Evolutionary conservation across 2,113 vertebrate species (phyloP), one percentile per base, ranked within the genome.

Genomic region (Dromaius novaehollandiae): DNA sequence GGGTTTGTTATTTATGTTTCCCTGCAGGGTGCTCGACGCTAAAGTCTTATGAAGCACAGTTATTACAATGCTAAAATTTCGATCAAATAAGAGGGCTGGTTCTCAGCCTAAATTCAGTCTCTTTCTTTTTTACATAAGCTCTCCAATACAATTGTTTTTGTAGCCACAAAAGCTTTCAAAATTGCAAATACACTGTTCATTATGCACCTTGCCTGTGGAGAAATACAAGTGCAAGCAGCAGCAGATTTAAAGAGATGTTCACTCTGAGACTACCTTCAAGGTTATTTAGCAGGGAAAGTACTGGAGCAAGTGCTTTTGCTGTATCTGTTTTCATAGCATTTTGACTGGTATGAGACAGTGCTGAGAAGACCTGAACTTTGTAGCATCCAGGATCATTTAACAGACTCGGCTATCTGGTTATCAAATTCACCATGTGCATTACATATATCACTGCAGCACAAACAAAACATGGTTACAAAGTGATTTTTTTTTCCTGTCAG

Each of bases 141-240:
- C 69, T 90, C 34, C 46, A 66, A 55, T 48, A 60, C 16, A 26
- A 56, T n/a, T 85, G 50, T 17, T 82, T 58, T 40, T 66, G 55
- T 82, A 82, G 26, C 48, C 75, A 68, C 36, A 46, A 56, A n/a
- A 88, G 60, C 63, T 95, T 89, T 82, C 28, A 73, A 95, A 91
- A 86, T 73, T 86, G 55, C 76, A 96, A 38, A 96, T 81, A 32
- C 16, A 13, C 22, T 53, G 51, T 68, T 92, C 79, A 40, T 89
- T 92, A 87, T 81, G 81, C 50, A 91, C 81, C 85, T 90, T 92
- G 83, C 61, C 68, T 61, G 68, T 86, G 55, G 53, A 96, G 89
- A 89, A 91, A 63, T 21, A 53, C 50, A 89, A 89, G 34, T 51
- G 26, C 76, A 78, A 70, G 85, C 75, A 86, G 80, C 56, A 88